These are phyloP conservation scores for Seriola aureovittata DNA, from an alignment of 2,113 vertebrate genomes.

Conservation along the genomic window DNA sequence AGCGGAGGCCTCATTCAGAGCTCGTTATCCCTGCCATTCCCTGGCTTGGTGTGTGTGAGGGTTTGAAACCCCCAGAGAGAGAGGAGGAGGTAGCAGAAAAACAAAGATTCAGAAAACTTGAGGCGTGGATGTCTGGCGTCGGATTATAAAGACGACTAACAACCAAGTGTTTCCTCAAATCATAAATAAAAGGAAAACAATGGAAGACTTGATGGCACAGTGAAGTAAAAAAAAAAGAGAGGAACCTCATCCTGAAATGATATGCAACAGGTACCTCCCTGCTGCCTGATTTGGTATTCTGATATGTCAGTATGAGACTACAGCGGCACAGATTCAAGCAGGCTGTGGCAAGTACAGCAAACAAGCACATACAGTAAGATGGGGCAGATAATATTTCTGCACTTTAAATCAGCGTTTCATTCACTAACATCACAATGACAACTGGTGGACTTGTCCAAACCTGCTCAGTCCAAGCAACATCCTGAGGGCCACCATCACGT, in stretches of 20 bases:
- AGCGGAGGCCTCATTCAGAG: conserved; percentile 76
- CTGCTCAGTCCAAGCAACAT: conserved; percentile 52
- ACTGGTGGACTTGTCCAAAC: conserved; percentile 56
- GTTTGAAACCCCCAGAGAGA: conserved; percentile 71
- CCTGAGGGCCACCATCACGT: conserved; percentile 22
- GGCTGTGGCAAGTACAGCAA: conserved; percentile 71
- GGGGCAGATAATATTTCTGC: conserved; percentile 62
- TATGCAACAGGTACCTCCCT: conserved; percentile 48
- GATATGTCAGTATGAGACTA: conserved; percentile 60
- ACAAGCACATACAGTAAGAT: conserved; percentile 61
- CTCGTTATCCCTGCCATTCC: conserved; percentile 74
- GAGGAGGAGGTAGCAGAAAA: conserved; percentile 18
- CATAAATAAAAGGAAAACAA: conserved; percentile 37
- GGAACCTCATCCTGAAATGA: conserved; percentile 40
- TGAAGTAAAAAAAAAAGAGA: background rate
- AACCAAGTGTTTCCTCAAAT: conserved; percentile 10
- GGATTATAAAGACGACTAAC: conserved; percentile 9
- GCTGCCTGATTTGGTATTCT: conserved; percentile 60
- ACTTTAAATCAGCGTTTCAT: conserved; percentile 65
- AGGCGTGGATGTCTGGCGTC: conserved; percentile 2
- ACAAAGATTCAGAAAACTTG: conserved; percentile 35
- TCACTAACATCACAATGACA: conserved; percentile 65
- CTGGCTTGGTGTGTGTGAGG: conserved; percentile 65
- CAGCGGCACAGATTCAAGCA: conserved; percentile 55
- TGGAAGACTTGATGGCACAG: background rate